Evolutionary conservation across 1,140 invertebrate species (phyloP), one percentile per base, ranked within the genome.

Genomic region (Xylocopa sonorina): DNA sequence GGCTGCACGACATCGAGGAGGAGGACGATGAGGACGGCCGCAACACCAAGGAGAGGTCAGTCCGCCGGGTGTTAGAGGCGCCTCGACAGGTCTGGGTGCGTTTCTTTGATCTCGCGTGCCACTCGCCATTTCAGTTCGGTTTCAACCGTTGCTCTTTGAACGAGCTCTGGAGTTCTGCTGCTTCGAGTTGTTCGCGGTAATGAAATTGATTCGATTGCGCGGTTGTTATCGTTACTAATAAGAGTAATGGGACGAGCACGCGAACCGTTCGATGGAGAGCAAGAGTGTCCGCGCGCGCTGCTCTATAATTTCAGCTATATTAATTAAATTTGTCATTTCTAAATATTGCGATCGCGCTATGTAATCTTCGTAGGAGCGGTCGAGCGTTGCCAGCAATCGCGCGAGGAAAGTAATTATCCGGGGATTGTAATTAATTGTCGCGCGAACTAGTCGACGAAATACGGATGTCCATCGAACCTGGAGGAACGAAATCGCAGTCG

Each of bases 1-100:
- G 91, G 51, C 87, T 94, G 18, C 93, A 94, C 87, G 94, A 94
- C 69, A 94, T 94, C 73, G 92, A 94, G 82, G 93, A 94, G 63
- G 93, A 94, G 83, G 93, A 94, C 81, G 94, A 94, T 87, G 91
- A 93, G 63, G 92, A 93, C 64, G 81, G 91, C 67, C 90, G 90
- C n/a, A 88, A 90, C 71, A 89, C 81, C n/a, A 89, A 85, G 69
- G 91, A 90, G 75, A 89, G 91, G 92, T 93, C 71, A 89, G 89
- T 90, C 53, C 21, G 18, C 24, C 16, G 27, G 24, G 14, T 12
- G 18, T 32, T 24, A 0, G 24, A 9, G 14, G 5, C 0, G 14
- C 10, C 0, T 16, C 14, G n/a, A 53, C 34, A n/a, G 21, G n/a
- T 62, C 27, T 21, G 27, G 12, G 10, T 10, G 57, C 57, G 27